Evolutionary conservation across 2,113 vertebrate genomes (phyloP).

Genomic region (Todiramphus chloris): DNA sequence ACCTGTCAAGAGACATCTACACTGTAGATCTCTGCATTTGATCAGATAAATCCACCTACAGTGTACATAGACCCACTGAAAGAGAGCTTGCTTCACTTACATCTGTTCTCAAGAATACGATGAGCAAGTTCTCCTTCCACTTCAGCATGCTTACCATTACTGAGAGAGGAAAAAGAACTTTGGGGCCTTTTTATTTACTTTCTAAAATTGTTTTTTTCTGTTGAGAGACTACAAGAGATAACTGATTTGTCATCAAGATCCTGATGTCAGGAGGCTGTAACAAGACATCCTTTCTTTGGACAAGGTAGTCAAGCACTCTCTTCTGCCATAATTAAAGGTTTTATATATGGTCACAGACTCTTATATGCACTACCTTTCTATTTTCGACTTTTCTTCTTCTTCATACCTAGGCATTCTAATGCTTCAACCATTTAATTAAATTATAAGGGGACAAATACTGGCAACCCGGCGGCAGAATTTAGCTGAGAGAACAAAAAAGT

Average conservation of each 20-base stretch:
- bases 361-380: not conserved
- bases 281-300: not conserved
- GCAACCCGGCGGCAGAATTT: not conserved
- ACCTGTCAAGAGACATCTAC: conserved; percentile 39
- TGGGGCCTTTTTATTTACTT: not conserved
- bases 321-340: not conserved
- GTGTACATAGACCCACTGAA: not conserved
- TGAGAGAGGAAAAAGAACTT: not conserved
- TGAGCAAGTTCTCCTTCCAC: not conserved
- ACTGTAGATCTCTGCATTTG: conserved; percentile 3
- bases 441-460: not conserved
- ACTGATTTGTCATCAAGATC: not conserved
- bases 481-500: not conserved
- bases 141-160: not conserved
- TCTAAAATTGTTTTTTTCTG: not conserved
- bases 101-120: not conserved
- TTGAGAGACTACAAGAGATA: not conserved
- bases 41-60: conserved; percentile 59
- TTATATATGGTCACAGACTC: not conserved
- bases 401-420: not conserved
- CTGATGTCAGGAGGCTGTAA: not conserved
- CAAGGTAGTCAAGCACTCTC: not conserved
- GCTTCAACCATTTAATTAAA: not conserved
- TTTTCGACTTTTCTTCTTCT: not conserved
- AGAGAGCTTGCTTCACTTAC: conserved; percentile 12